Evolutionary conservation across 2,797 vertebrate genomes (phyloP).

Genomic region (Harpagifer antarcticus): DNA sequence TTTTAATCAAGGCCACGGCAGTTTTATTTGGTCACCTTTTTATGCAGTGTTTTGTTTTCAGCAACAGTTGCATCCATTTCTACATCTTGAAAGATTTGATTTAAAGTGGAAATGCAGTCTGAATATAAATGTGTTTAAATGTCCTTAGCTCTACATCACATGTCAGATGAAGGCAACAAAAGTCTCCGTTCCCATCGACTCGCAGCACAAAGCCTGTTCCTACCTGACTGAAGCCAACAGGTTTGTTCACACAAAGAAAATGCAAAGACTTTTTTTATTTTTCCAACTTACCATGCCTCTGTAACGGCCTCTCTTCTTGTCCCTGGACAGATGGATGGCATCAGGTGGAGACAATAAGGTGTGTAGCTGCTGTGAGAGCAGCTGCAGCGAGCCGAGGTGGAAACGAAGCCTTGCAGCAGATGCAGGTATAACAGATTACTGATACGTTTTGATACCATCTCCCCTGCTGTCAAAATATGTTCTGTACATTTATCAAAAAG

Average conservation of each 20-base stretch:
- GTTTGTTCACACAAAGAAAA: conserved; percentile 32
- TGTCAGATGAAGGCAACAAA: conserved; percentile 71
- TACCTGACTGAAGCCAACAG: conserved; percentile 68
- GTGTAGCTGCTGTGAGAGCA: conserved; percentile 77
- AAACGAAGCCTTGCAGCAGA: conserved; percentile 60
- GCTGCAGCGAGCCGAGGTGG: conserved; percentile 51
- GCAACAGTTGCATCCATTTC: too few species aligned
- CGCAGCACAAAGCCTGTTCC: conserved; percentile 71
- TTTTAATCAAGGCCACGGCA: too few species aligned
- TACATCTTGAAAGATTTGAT: too few species aligned
- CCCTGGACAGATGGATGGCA: conserved; percentile 78
- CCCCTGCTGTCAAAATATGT: not conserved
- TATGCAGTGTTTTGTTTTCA: too few species aligned
- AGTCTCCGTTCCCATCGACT: conserved; percentile 36
- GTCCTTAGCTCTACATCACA: conserved; percentile 75
- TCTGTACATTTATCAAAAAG: not conserved
- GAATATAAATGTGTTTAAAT: not conserved
- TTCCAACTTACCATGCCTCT: not conserved
- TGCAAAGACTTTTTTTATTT: not conserved
- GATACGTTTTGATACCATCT: not conserved
- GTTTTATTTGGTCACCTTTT: too few species aligned
- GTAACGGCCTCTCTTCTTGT: not conserved
- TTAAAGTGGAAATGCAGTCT: too few species aligned
- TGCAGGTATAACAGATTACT: conserved; percentile 65
- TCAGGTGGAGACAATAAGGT: conserved; percentile 78